Conservation (phyloP, 2,797 vertebrate species). For the Eulemur rubriventer region DNA sequence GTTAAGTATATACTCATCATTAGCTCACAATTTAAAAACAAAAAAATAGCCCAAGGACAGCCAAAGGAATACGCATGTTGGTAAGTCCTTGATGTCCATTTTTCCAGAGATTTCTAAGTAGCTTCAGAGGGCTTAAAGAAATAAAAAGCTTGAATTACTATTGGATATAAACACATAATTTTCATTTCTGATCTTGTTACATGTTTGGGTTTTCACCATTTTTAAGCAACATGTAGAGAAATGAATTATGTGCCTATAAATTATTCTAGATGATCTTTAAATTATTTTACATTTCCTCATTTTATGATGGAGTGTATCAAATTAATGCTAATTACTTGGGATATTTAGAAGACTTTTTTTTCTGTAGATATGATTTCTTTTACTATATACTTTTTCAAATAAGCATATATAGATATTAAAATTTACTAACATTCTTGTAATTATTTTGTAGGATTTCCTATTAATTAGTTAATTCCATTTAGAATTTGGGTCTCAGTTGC, state of each 20-base stretch:
- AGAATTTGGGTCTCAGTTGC: not conserved
- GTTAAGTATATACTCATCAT: not conserved
- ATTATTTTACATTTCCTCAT: conserved; percentile 18
- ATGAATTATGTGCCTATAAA: not conserved
- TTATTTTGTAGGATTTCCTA: not conserved
- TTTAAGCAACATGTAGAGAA: not conserved
- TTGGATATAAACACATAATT: not conserved
- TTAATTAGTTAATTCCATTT: not conserved
- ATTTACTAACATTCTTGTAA: not conserved
- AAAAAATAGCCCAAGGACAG: not conserved
- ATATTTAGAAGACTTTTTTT: not conserved
- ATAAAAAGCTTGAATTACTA: not conserved
- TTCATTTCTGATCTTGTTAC: conserved; percentile 21
- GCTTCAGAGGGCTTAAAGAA: not conserved
- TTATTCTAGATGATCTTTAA: conserved; percentile 6
- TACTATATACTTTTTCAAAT: not conserved
- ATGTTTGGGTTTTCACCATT: not conserved
- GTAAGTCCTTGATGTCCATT: not conserved
- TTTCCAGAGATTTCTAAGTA: not conserved
- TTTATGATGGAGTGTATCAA: conserved; percentile 26
- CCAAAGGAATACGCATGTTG: not conserved
- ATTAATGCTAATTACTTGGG: not conserved
- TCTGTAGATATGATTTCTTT: not conserved
- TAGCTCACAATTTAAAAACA: not conserved
- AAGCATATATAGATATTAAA: not conserved